Evolutionary conservation across 1,140 invertebrate species (phyloP).

Genomic region (Lutraria rhynchaena): DNA sequence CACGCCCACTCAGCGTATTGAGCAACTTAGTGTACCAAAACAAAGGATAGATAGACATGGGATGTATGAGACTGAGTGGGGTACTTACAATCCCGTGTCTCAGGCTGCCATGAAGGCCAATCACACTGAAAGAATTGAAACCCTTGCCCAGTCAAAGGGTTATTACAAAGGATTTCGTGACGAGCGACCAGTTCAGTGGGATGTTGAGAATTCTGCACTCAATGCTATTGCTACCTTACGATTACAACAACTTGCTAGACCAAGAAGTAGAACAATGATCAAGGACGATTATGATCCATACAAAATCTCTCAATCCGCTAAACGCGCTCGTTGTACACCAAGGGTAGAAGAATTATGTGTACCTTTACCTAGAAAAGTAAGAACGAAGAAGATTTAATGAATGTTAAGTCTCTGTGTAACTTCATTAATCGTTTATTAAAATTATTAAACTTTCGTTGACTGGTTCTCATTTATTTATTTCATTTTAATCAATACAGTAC

Average conservation of each 20-base stretch:
- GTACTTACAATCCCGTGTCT: slow-evolving; percentile 64
- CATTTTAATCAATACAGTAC: too few species aligned
- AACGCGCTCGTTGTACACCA: slow-evolving; percentile 68
- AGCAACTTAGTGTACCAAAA: slow-evolving; percentile 66
- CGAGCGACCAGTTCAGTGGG: slow-evolving; percentile 72
- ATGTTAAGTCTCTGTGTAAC: too few species aligned
- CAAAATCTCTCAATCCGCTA: slow-evolving; percentile 68
- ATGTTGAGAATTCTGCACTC: slow-evolving; percentile 66
- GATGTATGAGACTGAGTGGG: slow-evolving; percentile 66
- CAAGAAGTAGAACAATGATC: slow-evolving; percentile 72
- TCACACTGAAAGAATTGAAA: slow-evolving; percentile 65
- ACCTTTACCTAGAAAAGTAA: slow-evolving; percentile 74
- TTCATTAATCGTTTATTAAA: too few species aligned
- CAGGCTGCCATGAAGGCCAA: slow-evolving; percentile 61
- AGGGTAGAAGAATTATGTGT: slow-evolving; percentile 73
- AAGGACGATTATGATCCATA: slow-evolving; percentile 79
- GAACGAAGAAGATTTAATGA: slow-evolving; percentile 71
- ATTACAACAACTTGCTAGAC: slow-evolving; percentile 75
- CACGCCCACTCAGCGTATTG: slow-evolving; percentile 61
- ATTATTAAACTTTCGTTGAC: too few species aligned
- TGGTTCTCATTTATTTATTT: too few species aligned
- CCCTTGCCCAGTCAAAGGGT: slow-evolving; percentile 67
- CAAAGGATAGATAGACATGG: slow-evolving; percentile 59
- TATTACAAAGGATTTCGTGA: slow-evolving; percentile 67
- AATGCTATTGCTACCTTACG: slow-evolving; percentile 73